Evolutionary conservation across 2,888 invertebrate species (phyloP), one percentile per base, ranked within the genome.

Genomic region (Parthenolecanium corni): DNA sequence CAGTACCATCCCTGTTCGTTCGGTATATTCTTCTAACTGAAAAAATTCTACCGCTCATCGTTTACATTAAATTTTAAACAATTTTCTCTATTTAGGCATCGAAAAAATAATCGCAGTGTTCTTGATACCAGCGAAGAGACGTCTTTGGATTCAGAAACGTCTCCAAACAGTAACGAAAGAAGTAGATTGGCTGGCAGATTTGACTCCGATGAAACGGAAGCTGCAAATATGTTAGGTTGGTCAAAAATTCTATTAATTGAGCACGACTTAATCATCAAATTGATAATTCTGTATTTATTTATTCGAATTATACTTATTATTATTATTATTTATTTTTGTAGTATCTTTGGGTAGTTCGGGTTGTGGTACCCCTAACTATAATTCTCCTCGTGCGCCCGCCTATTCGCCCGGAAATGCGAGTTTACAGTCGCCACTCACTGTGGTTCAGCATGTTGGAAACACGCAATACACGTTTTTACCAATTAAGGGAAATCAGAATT

Each of bases 191-290:
- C 89, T 40, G 87, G 89, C 2, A 79, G 88, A 64, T 91, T 90
- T 74, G 92, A 92, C 75, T 89, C 87, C 69, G 93, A 95, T 71
- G 95, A 95, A 76, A 93, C 91, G 1, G 95, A 96, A 76, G 95
- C 92, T 65, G 95, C 95, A 52, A 94, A 91, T 74, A 93, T 94
- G 90, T 79, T 95, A 66, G 89, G 89, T 86, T 76, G 12, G 36
- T n/a, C n/a, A n/a, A n/a, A n/a, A n/a, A n/a, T n/a, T n/a, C n/a
- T n/a, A n/a, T n/a, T n/a, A n/a, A n/a, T n/a, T n/a, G n/a, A n/a
- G n/a, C n/a, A n/a, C n/a, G n/a, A n/a, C n/a, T n/a, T n/a, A n/a
- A n/a, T n/a, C n/a, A n/a, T n/a, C n/a, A n/a, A n/a, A n/a, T n/a
- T n/a, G n/a, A n/a, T n/a, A n/a, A n/a, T n/a, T n/a, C n/a, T n/a